Percentiles rank a stretch among this genome's conserved stretches.
phyloP scores from a whole-genome alignment of 1,140 invertebrate genomes.

The Phthorimaea operculella region DNA sequence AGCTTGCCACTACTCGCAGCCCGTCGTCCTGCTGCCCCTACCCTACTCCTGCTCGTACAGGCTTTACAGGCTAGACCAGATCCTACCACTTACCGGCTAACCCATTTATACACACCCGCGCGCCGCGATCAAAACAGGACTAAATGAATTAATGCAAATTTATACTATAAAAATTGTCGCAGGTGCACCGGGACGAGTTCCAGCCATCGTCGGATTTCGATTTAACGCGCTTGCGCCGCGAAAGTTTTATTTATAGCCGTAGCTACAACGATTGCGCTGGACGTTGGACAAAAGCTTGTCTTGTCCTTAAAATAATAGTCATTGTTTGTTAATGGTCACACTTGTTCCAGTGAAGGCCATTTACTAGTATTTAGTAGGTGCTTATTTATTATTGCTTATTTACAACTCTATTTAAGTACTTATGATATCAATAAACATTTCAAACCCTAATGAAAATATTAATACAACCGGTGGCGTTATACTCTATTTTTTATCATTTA shows the following conservation, averaged over 20 bases:
- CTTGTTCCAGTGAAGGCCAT: background rate
- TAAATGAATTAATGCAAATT: constrained; percentile 68
- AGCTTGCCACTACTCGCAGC: constrained; percentile 12
- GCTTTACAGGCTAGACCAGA: constrained; percentile 25
- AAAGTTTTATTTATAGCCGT: constrained; percentile 61
- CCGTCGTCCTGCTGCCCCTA: constrained; percentile 8
- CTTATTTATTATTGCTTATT: too few species aligned
- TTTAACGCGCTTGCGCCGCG: constrained; percentile 56
- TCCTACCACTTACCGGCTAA: constrained; percentile 62
- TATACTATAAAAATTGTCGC: constrained; percentile 69
- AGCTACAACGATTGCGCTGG: constrained; percentile 23
- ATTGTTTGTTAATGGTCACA: background rate
- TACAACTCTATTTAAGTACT: too few species aligned
- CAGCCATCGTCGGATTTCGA: constrained; percentile 53
- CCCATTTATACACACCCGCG: constrained; percentile 57
- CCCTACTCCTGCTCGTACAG: background rate
- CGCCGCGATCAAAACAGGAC: constrained; percentile 56
- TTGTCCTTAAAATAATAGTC: background rate
- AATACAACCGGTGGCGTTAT: too few species aligned
- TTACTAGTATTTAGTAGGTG: too few species aligned
- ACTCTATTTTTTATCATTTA: background rate
- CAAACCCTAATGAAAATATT: too few species aligned
- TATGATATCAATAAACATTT: too few species aligned
- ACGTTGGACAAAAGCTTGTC: constrained; percentile 22
- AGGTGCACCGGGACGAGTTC: constrained; percentile 62